Conservation (phyloP, 2,797 vertebrate species). For the Enteromius anoplus region DNA sequence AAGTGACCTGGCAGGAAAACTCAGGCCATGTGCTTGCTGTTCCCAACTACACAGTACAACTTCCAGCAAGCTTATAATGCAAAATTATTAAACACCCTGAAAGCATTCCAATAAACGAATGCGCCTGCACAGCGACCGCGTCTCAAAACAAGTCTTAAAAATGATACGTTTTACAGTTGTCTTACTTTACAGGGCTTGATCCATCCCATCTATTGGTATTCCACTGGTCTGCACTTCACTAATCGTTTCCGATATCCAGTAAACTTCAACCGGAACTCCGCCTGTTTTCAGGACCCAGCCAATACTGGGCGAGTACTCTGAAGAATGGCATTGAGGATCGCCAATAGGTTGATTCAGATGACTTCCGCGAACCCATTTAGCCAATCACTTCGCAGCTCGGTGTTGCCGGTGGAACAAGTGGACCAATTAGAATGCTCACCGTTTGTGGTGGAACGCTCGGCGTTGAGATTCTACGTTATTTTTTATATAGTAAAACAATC, state of each 20-base stretch:
- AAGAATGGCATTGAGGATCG: neutral
- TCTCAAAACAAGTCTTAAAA: neutral
- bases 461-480: neutral
- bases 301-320: neutral
- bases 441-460: neutral
- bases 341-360: neutral
- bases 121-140: neutral
- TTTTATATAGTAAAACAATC: neutral
- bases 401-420: too few relatives aligned
- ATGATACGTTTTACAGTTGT: neutral
- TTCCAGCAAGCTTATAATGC: constrained; percentile 8
- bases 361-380: neutral
- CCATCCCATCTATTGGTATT: constrained; percentile 11
- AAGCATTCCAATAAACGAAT: neutral
- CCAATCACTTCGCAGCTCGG: neutral
- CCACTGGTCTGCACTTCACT: neutral
- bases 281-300: neutral
- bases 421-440: neutral
- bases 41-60: constrained; percentile 1
- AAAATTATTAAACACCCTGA: neutral
- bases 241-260: constrained; percentile 12
- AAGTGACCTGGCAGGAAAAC: neutral
- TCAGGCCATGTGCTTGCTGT: constrained; percentile 5
- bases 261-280: constrained; percentile 31
- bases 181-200: constrained; percentile 25